Base-by-base conservation (phyloP, 1,140 invertebrate species). In the Uloborus diversus region DNA sequence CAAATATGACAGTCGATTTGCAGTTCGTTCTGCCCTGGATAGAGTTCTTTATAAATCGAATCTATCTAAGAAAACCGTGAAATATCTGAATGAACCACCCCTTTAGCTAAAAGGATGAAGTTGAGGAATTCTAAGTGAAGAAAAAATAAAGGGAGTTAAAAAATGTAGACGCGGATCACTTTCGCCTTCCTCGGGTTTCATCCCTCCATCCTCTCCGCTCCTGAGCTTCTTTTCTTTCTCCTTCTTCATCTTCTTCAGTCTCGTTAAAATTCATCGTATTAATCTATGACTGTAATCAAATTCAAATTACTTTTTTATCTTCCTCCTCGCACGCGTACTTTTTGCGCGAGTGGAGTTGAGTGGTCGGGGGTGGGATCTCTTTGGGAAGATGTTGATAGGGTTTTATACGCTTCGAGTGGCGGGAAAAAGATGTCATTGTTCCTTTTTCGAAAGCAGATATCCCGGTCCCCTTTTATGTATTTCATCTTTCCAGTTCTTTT, bases 231-330 rank as follows among this genome's bases (percentile, higher is more conserved):
- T 76, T 61, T 61, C 61, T 62, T 33, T 62, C 70, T 61, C 20
- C 71, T 42, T 65, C 75, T 23, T 65, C 69, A 59, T 37, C 42
- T 75, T 64, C 57, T n/a, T 78, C 42, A 66, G 62, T 68, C 75
- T 68, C 75, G 61, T 78, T 78, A 78, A 78, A 78, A 75, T 75
- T 75, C 71, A 75, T 75, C 71, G 71, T 59, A 75, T 64, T 75
- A 75, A 75, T 75, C 71, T 75, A 75, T 75, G 71, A 75, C 71
- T 75, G 71, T 75, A 75, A 75, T 75, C 71, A 75, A 75, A 75
- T 75, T 75, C 71, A 75, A 75, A 75, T 75, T 75, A 75, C 71
- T 75, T 75, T 75, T 75, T 75, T 75, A 75, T 75, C 71, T 73
- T 61, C 69, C 17, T 30, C 35, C 53, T 23, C 37, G 71, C 71